These are phyloP conservation scores for Malurus cyaneus DNA, from an alignment of 2,113 vertebrate genomes.

Conservation along the genomic window DNA sequence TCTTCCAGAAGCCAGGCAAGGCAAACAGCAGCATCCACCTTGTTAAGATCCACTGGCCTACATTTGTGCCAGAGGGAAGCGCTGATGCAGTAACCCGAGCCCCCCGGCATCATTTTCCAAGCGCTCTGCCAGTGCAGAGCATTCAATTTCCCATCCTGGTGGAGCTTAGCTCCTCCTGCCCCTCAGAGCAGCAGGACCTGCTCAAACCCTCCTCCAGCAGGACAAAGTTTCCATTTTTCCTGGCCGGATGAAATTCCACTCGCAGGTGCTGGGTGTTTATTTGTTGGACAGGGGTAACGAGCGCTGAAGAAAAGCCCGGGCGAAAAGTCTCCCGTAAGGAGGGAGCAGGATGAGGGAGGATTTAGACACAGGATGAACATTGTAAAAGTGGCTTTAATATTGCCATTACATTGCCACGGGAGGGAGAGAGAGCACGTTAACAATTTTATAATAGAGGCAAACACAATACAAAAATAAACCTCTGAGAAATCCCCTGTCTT, in stretches of 20 bases:
- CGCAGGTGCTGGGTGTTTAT: slow-evolving; percentile 16
- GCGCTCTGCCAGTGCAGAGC: neutral
- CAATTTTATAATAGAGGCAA: neutral
- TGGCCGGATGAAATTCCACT: slow-evolving; percentile 47
- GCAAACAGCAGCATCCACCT: neutral
- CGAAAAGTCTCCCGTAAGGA: neutral
- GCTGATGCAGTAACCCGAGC: slow-evolving; percentile 30
- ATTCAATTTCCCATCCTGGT: neutral
- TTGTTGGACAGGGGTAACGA: neutral
- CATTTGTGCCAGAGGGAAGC: neutral
- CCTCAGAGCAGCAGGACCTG: neutral
- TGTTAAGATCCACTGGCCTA: neutral
- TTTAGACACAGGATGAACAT: slow-evolving; percentile 36
- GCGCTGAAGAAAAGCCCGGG: neutral
- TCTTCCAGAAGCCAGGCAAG: neutral
- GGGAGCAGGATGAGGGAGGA: slow-evolving; percentile 24
- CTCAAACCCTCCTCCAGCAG: neutral
- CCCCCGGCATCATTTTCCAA: slow-evolving; percentile 1
- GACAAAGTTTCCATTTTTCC: slow-evolving; percentile 26
- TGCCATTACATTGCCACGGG: neutral
- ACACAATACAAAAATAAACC: neutral
- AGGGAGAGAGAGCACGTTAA: neutral
- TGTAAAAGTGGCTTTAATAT: slow-evolving; percentile 19
- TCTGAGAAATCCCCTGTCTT: neutral
- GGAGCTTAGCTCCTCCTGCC: neutral